Base-by-base conservation (phyloP, 37 sponge, comb jelly and placozoan genomes). In the Crambe crambe region DNA sequence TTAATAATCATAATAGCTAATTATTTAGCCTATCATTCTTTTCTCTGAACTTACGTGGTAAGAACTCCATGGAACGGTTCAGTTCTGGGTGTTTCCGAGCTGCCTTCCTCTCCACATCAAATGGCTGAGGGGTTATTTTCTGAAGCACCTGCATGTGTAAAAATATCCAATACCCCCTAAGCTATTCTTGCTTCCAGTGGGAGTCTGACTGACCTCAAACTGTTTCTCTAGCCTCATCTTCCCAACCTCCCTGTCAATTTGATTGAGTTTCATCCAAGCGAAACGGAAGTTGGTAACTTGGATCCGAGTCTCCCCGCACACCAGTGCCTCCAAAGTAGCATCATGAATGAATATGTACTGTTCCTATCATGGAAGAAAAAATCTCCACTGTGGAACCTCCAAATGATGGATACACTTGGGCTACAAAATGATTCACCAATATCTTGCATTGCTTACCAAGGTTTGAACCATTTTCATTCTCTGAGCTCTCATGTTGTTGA, bases 381-480 rank as follows among this genome's bases (percentile, higher is more conserved):
- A 47, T 47, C 12, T 47, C 51, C 51, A 47, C 6, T 47, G 51
- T 47, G 6, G 51, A 47, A 47, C 6, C 51, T 47, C 51, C 6
- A 47, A 47, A 6, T 18, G 9, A 9, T 32, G 30, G 10, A 20
- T 12, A 36, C 69, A 68, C 22, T 8, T 37, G 29, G 15, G 2
- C 15, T 62, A 23, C 5, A 62, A 29, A 62, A 62, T 62, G 25
- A 20, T 30, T 29, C 15, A 62, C 8, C 4, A n/a, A 62, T 4
- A 20, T 62, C 63, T 30, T 18, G 8, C 26, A 20, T 18, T 57
- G 51, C 51, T n/a, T 73, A 86, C 80, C 68, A 47, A 40, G 23
- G 79, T 79, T 23, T 79, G 80, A 5, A 79, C 63, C 72, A 86
- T 64, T n/a, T 79, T 78, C 68, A 78, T 79, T 65, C 86, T 78